These are phyloP conservation scores for Cryptoblepharus egeriae DNA, from an alignment of 2,797 vertebrate species.

Conservation along the genomic window DNA sequence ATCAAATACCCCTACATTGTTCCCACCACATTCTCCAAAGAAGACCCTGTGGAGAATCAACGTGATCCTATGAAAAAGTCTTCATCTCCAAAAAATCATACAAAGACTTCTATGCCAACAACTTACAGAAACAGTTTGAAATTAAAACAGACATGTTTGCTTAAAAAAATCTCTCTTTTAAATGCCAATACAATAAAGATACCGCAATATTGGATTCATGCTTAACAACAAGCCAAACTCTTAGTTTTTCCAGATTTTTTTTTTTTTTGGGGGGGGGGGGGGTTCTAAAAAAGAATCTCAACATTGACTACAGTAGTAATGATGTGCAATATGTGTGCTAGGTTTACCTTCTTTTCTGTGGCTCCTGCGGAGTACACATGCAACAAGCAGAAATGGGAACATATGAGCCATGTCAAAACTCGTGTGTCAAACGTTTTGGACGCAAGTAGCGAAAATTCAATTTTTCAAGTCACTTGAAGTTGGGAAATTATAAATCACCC, in stretches of 20 bases:
- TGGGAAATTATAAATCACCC: too few relatives aligned
- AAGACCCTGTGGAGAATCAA: neutral
- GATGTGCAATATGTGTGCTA: too few relatives aligned
- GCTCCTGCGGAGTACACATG: too few relatives aligned
- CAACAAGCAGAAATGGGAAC: too few relatives aligned
- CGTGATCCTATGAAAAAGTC: too few relatives aligned
- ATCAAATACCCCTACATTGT: neutral
- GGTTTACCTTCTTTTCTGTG: too few relatives aligned
- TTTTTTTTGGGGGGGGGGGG: slow-evolving; percentile 55
- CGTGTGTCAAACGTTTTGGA: too few relatives aligned
- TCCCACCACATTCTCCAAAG: neutral
- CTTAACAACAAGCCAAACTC: slow-evolving; percentile 11
- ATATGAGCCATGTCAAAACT: too few relatives aligned
- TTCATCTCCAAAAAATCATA: neutral
- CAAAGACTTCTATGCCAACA: neutral
- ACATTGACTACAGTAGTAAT: too few relatives aligned
- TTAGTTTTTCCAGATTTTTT: slow-evolving; percentile 55
- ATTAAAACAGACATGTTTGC: neutral
- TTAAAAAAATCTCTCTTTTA: neutral
- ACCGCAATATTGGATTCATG: neutral
- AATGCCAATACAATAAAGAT: neutral
- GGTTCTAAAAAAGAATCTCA: neutral
- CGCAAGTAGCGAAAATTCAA: too few relatives aligned
- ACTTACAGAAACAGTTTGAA: neutral
- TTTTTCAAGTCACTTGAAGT: too few relatives aligned